A percentile compares a stretch with the other conserved stretches of the same genome.
Evolutionary conservation across 2,797 vertebrate species (phyloP).

Genomic region (Eulemur albifrons): DNA sequence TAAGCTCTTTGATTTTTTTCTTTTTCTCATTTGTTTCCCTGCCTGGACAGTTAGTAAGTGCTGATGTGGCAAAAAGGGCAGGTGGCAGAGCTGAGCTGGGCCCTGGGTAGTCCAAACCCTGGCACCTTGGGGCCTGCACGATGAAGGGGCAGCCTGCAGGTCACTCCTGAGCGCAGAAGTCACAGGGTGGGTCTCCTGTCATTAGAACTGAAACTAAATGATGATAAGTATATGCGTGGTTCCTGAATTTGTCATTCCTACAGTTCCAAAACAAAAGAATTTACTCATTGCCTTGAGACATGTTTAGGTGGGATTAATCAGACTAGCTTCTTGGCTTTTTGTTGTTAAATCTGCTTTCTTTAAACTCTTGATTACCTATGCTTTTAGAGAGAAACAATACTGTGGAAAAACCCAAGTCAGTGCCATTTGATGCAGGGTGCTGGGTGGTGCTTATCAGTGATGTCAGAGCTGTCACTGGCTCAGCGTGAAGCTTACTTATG

Average conservation of each 20-base stretch:
- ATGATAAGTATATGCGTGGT: background rate
- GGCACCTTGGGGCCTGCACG: background rate
- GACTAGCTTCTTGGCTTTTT: background rate
- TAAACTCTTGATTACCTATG: background rate
- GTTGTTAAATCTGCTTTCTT: background rate
- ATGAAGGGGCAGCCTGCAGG: background rate
- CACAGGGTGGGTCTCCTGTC: background rate
- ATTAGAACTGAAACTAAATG: background rate
- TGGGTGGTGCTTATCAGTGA: background rate
- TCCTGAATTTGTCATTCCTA: background rate
- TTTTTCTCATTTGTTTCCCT: background rate
- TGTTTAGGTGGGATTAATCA: background rate
- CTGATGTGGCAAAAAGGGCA: background rate
- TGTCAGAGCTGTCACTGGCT: background rate
- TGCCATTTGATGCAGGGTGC: background rate
- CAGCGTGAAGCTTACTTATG: background rate
- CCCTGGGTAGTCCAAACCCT: background rate
- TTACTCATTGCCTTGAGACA: background rate
- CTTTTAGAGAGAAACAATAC: background rate
- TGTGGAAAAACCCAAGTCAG: background rate
- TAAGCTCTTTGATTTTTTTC: background rate
- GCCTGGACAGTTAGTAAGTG: background rate
- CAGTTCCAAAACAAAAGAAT: background rate
- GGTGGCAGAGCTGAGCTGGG: background rate
- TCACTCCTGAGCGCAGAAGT: background rate